Base-by-base conservation (phyloP, 2,113 vertebrate genomes). In the Dolichotis patagonum region DNA sequence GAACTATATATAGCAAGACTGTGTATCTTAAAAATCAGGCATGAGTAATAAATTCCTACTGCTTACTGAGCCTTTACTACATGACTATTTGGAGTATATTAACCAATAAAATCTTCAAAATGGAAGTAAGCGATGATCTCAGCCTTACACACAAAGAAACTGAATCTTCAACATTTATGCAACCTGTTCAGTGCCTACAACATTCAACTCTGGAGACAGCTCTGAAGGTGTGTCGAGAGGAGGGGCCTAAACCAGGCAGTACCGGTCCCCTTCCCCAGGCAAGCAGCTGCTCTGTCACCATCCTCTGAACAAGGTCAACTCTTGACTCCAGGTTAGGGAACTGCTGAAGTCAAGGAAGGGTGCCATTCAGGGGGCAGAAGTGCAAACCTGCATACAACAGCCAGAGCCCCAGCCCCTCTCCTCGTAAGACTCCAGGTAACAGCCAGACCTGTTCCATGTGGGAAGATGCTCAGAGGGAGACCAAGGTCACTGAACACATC, bases 81-180 rank as follows among this genome's bases (percentile, higher is more conserved):
- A 69, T 52, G 54, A 78, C 3, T 95, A 10, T 75, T 73, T 96
- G 30, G 90, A 92, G 60, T 28, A 4, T 8, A 90, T 52, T 85
- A 93, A 91, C 54, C 78, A 90, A 81, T 17, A 75, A 46, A 95
- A 95, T 94, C 62, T 28, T 86, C 22, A 90, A 60, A 30, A 95
- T 28, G 89, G 43, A 88, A 56, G 46, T 38, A 81, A 62, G 49
- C 19, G 35, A 78, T 41, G 81, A 52, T 6, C 13, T 20, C 56
- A 52, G 92, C 63, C 65, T 85, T 87, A 94, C 6, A 67, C 65
- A 82, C n/a, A 22, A 73, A 93, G 38, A 88, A 84, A 62, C 38
- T 49, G 82, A 91, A 69, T 89, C 86, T 56, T 41, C 49, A 85
- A 86, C 0, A 7, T 41, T 82, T 60, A 87, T 89, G 20, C 62